A percentile compares a stretch with the other conserved stretches of the same genome.
Conservation (phyloP, 2,113 vertebrate species). For the Corythornis cristatus region DNA sequence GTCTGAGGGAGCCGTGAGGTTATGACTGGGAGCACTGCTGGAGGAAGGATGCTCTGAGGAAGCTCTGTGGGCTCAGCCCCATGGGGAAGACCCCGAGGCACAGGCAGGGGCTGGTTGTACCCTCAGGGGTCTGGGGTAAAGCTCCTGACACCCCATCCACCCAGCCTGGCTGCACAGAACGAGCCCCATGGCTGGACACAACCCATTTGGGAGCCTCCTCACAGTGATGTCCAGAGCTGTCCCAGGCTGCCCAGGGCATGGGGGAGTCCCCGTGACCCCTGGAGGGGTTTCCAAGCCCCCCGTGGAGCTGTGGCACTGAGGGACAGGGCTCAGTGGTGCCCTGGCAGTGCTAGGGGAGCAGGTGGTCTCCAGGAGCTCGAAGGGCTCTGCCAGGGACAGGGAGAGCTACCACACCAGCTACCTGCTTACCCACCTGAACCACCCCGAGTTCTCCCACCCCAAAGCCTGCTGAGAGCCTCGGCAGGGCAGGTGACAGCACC, state of each 20-base stretch:
- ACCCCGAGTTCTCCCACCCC: background rate
- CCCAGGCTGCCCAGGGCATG: too few relatives aligned
- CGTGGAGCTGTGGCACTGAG: too few relatives aligned
- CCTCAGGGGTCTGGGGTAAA: fast-evolving
- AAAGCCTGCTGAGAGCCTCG: background rate
- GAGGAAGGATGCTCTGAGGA: background rate
- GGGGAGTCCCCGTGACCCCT: too few relatives aligned
- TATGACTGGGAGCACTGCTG: fast-evolving
- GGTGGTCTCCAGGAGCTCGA: too few relatives aligned
- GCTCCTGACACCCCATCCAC: background rate
- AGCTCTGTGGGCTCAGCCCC: background rate
- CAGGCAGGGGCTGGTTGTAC: background rate
- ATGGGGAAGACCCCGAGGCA: background rate
- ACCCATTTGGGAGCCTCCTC: background rate
- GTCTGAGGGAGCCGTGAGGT: background rate
- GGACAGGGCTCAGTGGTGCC: too few relatives aligned
- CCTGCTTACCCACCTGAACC: background rate
- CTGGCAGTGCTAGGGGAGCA: too few relatives aligned
- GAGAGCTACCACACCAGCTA: background rate
- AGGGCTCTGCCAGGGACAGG: background rate
- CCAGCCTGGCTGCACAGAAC: background rate
- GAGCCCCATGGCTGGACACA: fast-evolving
- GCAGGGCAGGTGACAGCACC: background rate
- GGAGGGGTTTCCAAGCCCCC: too few relatives aligned
- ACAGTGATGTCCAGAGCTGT: too few relatives aligned